Evolutionary conservation across 2,888 invertebrate genomes (phyloP).

Genomic region (Leptopterna dolabrata): DNA sequence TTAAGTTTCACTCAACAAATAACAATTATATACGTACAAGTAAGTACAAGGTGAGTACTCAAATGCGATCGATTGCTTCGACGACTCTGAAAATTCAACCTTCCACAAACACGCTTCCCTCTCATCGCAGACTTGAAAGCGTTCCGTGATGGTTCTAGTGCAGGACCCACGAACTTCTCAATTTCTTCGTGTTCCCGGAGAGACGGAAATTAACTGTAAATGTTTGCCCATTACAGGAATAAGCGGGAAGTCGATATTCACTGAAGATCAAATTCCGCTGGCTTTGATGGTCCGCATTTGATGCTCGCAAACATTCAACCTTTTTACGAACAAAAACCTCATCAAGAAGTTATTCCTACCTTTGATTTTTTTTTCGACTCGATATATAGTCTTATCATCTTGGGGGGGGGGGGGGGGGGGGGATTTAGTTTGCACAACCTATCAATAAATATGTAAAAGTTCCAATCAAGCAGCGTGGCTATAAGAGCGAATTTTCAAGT

Average conservation of each 20-base stretch:
- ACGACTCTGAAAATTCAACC: neutral
- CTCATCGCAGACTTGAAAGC: neutral
- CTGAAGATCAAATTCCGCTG: neutral
- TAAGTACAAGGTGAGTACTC: no score
- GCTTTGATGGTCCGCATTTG: neutral
- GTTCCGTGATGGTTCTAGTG: neutral
- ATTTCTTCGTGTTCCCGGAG: neutral
- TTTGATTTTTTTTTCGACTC: no score
- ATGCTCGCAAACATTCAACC: neutral
- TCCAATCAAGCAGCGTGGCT: no score
- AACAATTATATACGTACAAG: no score
- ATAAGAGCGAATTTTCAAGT: no score
- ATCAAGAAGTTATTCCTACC: no score
- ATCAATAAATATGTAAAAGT: no score
- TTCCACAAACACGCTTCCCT: neutral
- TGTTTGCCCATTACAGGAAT: neutral
- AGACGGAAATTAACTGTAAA: constrained; percentile 7
- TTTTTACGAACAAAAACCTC: no score
- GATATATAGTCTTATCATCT: no score
- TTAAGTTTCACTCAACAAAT: no score
- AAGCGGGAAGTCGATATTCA: neutral
- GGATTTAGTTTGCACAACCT: no score
- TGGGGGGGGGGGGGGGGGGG: no score
- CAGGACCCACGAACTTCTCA: neutral
- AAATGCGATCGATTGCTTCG: neutral